These are phyloP conservation scores for Callyntrura guangdongensis DNA, from an alignment of 2,888 invertebrate species.

Conservation along the genomic window DNA sequence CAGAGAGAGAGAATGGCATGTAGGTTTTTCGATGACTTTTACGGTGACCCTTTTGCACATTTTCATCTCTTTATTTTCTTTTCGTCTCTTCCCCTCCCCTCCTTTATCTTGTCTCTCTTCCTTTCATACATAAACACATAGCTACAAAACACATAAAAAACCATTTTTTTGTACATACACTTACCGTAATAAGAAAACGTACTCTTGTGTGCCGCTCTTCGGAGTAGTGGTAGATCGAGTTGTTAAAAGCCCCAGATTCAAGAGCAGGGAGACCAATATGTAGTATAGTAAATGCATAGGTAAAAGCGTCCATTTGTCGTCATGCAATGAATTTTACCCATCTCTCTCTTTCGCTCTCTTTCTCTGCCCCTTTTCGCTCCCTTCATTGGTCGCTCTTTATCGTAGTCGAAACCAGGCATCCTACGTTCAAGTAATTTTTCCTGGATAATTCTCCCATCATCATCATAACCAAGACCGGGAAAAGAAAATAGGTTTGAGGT, in stretches of 20 bases:
- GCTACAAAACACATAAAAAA: constrained; percentile 16
- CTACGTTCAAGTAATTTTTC: constrained; percentile 13
- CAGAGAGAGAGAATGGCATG: neutral
- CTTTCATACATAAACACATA: neutral
- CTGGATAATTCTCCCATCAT: constrained; percentile 25
- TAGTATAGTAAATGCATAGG: neutral
- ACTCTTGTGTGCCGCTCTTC: neutral
- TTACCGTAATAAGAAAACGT: neutral
- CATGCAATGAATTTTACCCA: neutral
- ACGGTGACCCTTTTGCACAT: constrained; percentile 49
- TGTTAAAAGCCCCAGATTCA: too few relatives aligned
- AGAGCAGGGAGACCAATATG: neutral
- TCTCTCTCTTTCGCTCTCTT: neutral
- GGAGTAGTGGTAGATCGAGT: neutral
- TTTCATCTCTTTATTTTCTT: constrained; percentile 13
- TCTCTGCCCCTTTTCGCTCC: neutral
- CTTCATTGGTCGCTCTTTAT: neutral
- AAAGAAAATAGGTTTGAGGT: constrained; percentile 14
- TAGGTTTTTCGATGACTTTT: constrained; percentile 20
- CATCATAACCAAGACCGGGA: neutral
- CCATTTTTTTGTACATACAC: neutral
- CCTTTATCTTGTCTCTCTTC: neutral
- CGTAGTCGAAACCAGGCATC: neutral
- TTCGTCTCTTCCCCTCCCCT: neutral
- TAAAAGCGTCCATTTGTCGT: constrained; percentile 16